These are phyloP conservation scores for Strix uralensis DNA, from an alignment of 2,113 vertebrate genomes.

Conservation along the genomic window DNA sequence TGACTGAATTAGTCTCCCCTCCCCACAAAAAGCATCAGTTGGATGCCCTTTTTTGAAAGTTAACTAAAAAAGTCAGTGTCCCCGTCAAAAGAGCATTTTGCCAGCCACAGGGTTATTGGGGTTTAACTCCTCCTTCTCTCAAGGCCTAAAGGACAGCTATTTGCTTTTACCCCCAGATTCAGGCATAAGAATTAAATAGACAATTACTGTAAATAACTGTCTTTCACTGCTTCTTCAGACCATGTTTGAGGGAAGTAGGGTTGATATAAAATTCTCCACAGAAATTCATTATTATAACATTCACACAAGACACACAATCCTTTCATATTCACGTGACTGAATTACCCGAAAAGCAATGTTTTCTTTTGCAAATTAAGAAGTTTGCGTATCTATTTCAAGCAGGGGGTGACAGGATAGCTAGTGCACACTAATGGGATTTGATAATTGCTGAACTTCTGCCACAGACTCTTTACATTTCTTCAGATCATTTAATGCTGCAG, in stretches of 20 bases:
- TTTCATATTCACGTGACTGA: accelerated
- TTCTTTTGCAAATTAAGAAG: background rate
- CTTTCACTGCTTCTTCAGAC: background rate
- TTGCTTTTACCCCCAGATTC: background rate
- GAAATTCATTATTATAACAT: background rate
- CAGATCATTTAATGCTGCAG: background rate
- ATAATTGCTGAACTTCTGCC: background rate
- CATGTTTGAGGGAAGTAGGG: background rate
- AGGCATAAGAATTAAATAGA: background rate
- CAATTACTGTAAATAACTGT: background rate
- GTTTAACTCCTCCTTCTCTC: background rate
- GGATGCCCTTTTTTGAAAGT: background rate
- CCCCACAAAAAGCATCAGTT: background rate
- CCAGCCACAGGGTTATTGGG: background rate
- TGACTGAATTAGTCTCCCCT: background rate
- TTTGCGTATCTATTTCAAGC: background rate
- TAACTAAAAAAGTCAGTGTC: background rate
- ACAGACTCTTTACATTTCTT: background rate
- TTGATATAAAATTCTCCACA: background rate
- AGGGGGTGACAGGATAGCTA: background rate
- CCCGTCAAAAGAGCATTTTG: background rate
- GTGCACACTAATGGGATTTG: background rate
- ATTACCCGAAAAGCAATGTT: background rate
- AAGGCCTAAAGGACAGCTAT: background rate
- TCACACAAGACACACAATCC: background rate